A percentile compares a stretch with the other conserved stretches of the same genome.
These are phyloP conservation scores for Eunapius fragilis DNA, from an alignment of 37 sponge, comb jelly and placozoan species.

Conservation along the genomic window DNA sequence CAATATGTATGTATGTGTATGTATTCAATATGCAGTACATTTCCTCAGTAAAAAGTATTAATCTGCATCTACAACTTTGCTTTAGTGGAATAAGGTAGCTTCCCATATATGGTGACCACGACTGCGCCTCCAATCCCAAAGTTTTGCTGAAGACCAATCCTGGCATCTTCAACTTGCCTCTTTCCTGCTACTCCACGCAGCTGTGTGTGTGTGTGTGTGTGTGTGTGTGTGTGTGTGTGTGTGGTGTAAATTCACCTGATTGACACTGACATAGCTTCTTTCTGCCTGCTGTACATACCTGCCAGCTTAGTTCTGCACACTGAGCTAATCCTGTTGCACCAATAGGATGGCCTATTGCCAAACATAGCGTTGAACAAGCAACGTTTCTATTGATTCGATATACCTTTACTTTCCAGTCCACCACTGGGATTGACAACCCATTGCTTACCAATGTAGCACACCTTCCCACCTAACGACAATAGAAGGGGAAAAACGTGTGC, in stretches of 20 bases:
- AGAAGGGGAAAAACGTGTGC: too few species aligned
- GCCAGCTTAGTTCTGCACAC: conserved; percentile 87
- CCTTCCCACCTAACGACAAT: conserved; percentile 25
- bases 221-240: not conserved
- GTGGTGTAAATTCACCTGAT: not conserved
- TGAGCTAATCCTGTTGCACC: conserved; percentile 83
- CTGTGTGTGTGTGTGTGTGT: conserved; percentile 5
- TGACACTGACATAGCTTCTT: too few species aligned
- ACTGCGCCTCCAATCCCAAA: conserved; percentile 77
- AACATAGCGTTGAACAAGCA: not conserved
- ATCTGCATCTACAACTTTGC: too few species aligned
- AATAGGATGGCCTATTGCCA: conserved; percentile 72
- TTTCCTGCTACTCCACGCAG: conserved; percentile 52
- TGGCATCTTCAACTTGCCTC: conserved; percentile 68
- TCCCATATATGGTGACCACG: conserved; percentile 71
- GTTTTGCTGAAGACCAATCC: conserved; percentile 72
- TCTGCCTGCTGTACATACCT: conserved; percentile 34
- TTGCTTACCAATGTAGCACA: conserved; percentile 52
- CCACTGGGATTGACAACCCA: conserved; percentile 82
- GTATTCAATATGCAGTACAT: too few species aligned
- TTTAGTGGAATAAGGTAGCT: not conserved
- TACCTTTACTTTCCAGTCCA: conserved; percentile 81
- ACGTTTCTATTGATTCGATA: too few species aligned
- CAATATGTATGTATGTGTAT: not conserved
- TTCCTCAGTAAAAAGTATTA: too few species aligned